Evolutionary conservation across 2,113 vertebrate genomes (phyloP).

Genomic region (Sinocyclocheilus anophthalmus): DNA sequence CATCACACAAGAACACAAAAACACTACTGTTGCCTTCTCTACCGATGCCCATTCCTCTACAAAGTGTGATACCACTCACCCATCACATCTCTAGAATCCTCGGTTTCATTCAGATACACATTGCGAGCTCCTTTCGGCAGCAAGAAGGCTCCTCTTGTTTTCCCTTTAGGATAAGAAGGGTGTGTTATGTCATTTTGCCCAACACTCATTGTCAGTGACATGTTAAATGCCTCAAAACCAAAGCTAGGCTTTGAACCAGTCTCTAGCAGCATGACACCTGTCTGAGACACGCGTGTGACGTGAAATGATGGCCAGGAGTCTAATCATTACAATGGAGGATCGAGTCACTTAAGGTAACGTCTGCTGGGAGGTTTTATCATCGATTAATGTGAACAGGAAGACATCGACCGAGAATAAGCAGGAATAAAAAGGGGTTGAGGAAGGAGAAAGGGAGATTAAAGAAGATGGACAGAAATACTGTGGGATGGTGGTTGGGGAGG

Average conservation of each 20-base stretch:
- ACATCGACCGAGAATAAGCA: background rate
- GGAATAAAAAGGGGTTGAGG: background rate
- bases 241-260: background rate
- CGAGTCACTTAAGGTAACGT: background rate
- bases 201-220: conserved; percentile 72
- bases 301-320: background rate
- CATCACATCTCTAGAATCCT: conserved; percentile 83
- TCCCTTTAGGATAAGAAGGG: conserved; percentile 84
- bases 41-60: conserved; percentile 76
- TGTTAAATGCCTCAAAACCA: background rate
- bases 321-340: background rate
- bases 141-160: conserved; percentile 84
- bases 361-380: conserved; percentile 14
- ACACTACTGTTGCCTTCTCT: conserved; percentile 60
- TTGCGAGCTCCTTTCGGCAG: conserved; percentile 89
- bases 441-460: background rate
- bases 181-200: conserved; percentile 69
- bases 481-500: background rate
- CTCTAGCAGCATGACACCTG: background rate
- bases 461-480: background rate
- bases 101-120: conserved; percentile 87
- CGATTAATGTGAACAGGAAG: conserved; percentile 26
- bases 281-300: background rate
- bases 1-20: conserved; percentile 37
- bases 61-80: conserved; percentile 82